These are phyloP conservation scores for Pardalotus punctatus DNA, from an alignment of 2,113 vertebrate genomes.

Conservation along the genomic window DNA sequence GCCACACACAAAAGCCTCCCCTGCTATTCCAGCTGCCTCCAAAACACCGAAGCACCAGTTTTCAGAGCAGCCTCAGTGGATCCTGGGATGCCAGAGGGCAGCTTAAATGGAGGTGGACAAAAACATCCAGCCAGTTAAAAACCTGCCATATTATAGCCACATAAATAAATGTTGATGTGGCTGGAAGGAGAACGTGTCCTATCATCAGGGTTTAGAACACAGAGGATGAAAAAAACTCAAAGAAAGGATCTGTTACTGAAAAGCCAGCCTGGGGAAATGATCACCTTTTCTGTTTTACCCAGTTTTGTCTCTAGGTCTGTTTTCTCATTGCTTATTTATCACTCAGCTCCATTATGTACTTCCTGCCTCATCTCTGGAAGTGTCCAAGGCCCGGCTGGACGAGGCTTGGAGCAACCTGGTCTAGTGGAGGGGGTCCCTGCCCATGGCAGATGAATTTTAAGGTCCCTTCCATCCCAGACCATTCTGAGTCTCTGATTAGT, in stretches of 20 bases:
- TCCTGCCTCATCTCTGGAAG: background rate
- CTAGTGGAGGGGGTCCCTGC: background rate
- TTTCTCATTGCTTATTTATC: background rate
- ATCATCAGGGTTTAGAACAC: background rate
- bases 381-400: accelerated
- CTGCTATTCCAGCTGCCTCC: background rate
- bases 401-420: accelerated
- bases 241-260: background rate
- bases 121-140: background rate
- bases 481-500: background rate
- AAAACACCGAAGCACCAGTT: background rate
- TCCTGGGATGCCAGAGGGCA: background rate
- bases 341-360: background rate
- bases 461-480: background rate
- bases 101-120: background rate
- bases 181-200: background rate
- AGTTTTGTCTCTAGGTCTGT: background rate
- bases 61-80: background rate
- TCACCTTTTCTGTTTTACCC: background rate
- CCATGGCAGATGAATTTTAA: background rate
- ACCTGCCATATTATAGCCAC: background rate
- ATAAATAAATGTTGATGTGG: background rate
- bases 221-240: background rate
- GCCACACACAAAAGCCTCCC: background rate
- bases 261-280: background rate